Conservation (phyloP, 1,140 invertebrate species). For the Solenopsis invicta region DNA sequence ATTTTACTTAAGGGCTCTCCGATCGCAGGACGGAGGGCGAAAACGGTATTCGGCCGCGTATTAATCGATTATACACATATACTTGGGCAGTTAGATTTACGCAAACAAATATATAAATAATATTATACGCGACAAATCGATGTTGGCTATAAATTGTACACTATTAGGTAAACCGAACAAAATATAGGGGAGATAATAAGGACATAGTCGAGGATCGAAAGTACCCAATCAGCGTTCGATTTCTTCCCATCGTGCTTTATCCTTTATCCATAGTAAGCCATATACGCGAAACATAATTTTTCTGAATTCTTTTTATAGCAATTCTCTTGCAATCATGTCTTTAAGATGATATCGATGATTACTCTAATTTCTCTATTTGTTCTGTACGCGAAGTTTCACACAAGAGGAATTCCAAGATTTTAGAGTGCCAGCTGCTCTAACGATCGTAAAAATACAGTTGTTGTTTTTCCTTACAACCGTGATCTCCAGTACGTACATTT, state of each 20-base stretch:
- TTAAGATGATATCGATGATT: not conserved
- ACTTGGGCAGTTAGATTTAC: conserved; percentile 68
- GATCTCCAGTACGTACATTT: conserved; percentile 17
- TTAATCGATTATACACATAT: conserved; percentile 66
- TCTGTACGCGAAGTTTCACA: not conserved
- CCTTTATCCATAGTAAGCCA: not conserved
- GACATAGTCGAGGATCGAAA: conserved; percentile 30
- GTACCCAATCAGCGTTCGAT: conserved; percentile 12
- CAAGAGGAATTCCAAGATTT: not conserved
- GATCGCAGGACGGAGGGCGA: conserved; percentile 37
- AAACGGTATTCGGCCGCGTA: conserved; percentile 50
- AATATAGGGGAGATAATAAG: conserved; percentile 18
- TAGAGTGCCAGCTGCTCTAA: conserved; percentile 24
- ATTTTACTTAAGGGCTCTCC: conserved; percentile 76
- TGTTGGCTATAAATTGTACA: conserved; percentile 80
- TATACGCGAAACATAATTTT: not conserved
- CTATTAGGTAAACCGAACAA: conserved; percentile 76
- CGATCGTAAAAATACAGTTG: conserved; percentile 11
- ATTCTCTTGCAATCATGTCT: not conserved
- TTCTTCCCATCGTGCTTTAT: not conserved
- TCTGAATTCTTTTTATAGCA: not conserved
- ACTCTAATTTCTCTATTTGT: not conserved
- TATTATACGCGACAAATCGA: conserved; percentile 69
- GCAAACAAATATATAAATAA: conserved; percentile 62
- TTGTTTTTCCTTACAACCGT: conserved; percentile 11